Evolutionary conservation across 2,113 vertebrate species (phyloP), one percentile per base, ranked within the genome.

Genomic region (Sphaerodactylus townsendi): DNA sequence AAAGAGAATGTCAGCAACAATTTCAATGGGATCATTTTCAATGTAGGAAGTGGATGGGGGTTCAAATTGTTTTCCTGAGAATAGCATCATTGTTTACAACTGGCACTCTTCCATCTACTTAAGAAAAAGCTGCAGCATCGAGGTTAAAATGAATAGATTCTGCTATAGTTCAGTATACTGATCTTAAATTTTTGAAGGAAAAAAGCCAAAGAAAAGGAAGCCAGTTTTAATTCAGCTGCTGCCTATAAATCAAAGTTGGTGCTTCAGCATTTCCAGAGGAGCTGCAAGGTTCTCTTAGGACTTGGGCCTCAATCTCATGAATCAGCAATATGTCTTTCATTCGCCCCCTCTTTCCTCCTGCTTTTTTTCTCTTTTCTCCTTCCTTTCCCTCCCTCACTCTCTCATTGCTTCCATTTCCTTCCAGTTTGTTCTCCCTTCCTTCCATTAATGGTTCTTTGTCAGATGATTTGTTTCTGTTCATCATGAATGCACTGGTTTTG

Each of bases 301-400:
- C 19, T 21, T 80, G 30, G 30, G 37, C 17, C 5, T 89, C 41
- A 84, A 37, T 25, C n/a, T 76, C n/a, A 80, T 73, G 68, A 90
- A 88, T 85, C 82, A 86, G 73, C 86, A 90, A 73, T 1, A 86
- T 79, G 73, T 1, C 74, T 91, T 87, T 78, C 10, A 53, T 1
- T 53, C 28, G 50, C n/a, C n/a, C n/a, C n/a, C n/a, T 82, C 78
- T 21, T 66, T 62, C 19, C 44, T 79, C n/a, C n/a, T 91, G 73
- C 79, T 87, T 75, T 71, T 9, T 62, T 48, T 53, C 72, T 56
- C 41, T 83, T 59, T 68, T 83, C 66, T 21, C 64, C 41, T 37
- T 19, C 10, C 73, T 59, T 44, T n/a, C 44, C 21, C 13, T 85
- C 21, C 82, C 78, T 84, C 83, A 28, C 21, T 82, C 81, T 59